A percentile compares a stretch with the other conserved stretches of the same genome.
These are phyloP conservation scores for Caenorhabditis sp. DNA, from an alignment of 2,888 invertebrate genomes.

Conservation along the genomic window DNA sequence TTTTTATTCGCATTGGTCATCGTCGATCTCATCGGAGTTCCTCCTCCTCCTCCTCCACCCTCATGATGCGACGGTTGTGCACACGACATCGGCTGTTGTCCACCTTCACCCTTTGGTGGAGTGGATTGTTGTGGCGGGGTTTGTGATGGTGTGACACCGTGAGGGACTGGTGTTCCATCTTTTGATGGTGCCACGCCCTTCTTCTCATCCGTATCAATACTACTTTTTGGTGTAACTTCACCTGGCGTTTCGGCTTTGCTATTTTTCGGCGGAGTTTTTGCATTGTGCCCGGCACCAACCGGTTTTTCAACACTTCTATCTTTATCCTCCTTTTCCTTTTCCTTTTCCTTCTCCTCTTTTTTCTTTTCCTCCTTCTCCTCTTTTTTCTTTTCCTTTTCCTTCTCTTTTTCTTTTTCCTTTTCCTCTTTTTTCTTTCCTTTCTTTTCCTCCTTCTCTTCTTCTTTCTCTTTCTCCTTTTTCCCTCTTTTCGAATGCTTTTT, in stretches of 20 bases:
- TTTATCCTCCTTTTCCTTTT: conserved; percentile 3
- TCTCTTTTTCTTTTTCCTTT: conserved; percentile 8
- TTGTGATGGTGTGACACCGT: too few relatives aligned
- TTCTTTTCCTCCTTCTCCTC: not conserved
- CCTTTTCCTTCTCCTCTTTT: not conserved
- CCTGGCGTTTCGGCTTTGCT: conserved; percentile 25
- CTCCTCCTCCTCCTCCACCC: not conserved
- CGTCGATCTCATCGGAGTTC: not conserved
- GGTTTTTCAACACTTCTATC: too few relatives aligned
- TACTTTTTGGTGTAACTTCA: conserved; percentile 18
- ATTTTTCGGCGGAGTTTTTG: conserved; percentile 30
- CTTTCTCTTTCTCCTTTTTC: conserved; percentile 1
- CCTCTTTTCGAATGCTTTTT: too few relatives aligned
- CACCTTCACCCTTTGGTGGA: too few relatives aligned
- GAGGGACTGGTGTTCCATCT: too few relatives aligned
- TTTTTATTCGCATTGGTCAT: not conserved
- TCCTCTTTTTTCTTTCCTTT: conserved; percentile 4
- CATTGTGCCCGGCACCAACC: too few relatives aligned
- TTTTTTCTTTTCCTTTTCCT: conserved; percentile 8
- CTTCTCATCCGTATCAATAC: not conserved
- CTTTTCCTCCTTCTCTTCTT: conserved; percentile 1
- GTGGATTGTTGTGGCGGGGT: too few relatives aligned
- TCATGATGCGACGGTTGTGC: too few relatives aligned
- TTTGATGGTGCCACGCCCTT: not conserved
- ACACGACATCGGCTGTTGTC: too few relatives aligned